Evolutionary conservation across 2,888 invertebrate species (phyloP).

Genomic region (Anodontia alba): DNA sequence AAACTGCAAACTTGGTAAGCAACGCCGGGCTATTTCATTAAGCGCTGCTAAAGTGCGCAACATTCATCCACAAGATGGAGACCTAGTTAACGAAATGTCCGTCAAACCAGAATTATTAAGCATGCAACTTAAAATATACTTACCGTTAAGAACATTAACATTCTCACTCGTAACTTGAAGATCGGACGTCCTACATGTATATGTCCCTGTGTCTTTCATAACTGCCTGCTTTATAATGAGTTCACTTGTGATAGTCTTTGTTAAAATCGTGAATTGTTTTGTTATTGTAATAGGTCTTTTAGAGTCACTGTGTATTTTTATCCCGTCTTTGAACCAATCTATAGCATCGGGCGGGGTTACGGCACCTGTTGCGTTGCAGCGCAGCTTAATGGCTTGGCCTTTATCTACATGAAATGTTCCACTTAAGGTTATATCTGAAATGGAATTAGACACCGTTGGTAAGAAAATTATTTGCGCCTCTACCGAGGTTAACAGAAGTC

Average conservation of each 20-base stretch:
- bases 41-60: no score
- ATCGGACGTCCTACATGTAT: slow-evolving; percentile 69
- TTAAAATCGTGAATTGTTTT: slow-evolving; percentile 59
- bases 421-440: slow-evolving; percentile 66
- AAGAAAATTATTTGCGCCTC: background rate
- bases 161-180: slow-evolving; percentile 66
- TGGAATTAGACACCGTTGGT: background rate
- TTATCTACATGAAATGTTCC: slow-evolving; percentile 68
- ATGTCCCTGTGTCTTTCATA: slow-evolving; percentile 70
- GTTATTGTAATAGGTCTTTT: slow-evolving; percentile 52
- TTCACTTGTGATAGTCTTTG: slow-evolving; percentile 64
- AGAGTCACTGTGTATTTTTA: slow-evolving; percentile 57
- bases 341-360: slow-evolving; percentile 66
- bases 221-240: slow-evolving; percentile 59
- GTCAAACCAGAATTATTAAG: no score
- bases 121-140: slow-evolving; percentile 49
- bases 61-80: no score
- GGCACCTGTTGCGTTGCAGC: slow-evolving; percentile 70
- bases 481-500: no score
- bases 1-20: no score
- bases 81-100: no score
- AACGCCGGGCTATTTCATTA: no score
- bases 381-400: slow-evolving; percentile 61
- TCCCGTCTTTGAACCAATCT: slow-evolving; percentile 74
- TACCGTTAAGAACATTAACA: slow-evolving; percentile 71